phyloP scores from a whole-genome alignment of 2,888 invertebrate species.

The Lycocerus yunnanus region DNA sequence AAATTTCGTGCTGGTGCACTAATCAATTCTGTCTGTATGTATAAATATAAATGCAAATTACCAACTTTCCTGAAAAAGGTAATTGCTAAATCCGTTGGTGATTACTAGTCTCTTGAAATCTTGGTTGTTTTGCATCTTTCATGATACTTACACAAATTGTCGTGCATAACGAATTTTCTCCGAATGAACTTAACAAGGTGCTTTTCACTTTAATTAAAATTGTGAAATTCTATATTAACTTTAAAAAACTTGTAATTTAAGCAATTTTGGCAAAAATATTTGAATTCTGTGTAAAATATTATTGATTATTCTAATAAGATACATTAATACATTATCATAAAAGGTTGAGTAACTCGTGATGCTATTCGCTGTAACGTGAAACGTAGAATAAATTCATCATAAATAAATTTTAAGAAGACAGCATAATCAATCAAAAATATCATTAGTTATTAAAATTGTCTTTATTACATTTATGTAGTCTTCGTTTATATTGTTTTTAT shows the following conservation, averaged over 20 bases:
- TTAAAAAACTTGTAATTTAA: not conserved
- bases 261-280: not conserved
- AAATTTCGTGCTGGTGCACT: not conserved
- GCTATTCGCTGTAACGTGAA: not conserved
- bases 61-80: not conserved
- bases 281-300: not conserved
- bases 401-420: constrained; percentile 4
- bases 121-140: constrained; percentile 9
- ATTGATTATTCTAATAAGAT: constrained; percentile 4
- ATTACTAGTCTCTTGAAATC: constrained; percentile 3
- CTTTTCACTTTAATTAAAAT: not conserved
- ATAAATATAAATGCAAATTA: constrained; percentile 1
- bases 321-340: not conserved
- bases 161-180: not conserved
- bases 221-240: not conserved
- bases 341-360: not conserved
- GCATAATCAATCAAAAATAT: constrained; percentile 5
- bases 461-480: not conserved
- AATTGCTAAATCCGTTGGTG: not conserved
- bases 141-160: constrained; percentile 3
- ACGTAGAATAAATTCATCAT: not conserved
- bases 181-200: not conserved
- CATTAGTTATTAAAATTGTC: constrained; percentile 2
- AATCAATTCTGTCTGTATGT: constrained; percentile 1
- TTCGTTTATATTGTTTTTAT: not conserved